Evolutionary conservation across 2,113 vertebrate genomes (phyloP).

Genomic region (Zosterops pallidus): DNA sequence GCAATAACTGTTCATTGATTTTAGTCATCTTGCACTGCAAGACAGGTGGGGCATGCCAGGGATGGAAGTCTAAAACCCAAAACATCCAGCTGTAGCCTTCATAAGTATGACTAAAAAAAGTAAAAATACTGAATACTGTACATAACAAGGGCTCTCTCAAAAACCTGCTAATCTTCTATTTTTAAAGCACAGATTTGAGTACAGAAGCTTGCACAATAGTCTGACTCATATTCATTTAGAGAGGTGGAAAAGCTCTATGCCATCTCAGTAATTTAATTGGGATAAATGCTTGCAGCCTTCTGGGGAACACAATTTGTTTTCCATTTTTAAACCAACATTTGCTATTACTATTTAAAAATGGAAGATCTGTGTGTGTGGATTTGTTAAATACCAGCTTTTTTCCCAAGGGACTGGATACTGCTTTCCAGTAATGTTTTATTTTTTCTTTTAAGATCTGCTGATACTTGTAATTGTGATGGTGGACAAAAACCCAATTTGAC

Average conservation of each 20-base stretch:
- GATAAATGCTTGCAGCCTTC: neutral
- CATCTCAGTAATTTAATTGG: neutral
- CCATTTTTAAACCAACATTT: neutral
- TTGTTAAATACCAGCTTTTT: neutral
- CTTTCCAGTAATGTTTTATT: neutral
- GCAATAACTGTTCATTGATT: neutral
- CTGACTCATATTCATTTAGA: neutral
- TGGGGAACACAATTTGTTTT: neutral
- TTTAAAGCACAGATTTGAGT: neutral
- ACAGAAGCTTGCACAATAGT: neutral
- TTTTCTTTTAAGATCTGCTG: neutral
- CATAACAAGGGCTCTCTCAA: neutral
- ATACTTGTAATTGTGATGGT: fast-evolving
- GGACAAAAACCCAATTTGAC: neutral
- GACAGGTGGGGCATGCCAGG: neutral
- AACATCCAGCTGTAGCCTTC: neutral
- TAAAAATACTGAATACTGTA: neutral
- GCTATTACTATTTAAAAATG: neutral
- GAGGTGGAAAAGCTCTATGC: neutral
- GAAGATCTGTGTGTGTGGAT: neutral
- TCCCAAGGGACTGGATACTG: neutral
- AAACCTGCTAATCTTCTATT: neutral
- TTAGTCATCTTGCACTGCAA: neutral
- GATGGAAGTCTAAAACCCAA: neutral
- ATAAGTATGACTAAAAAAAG: neutral